Evolutionary conservation across 2,888 invertebrate genomes (phyloP).

Genomic region (Dorcus parallelipipedus): DNA sequence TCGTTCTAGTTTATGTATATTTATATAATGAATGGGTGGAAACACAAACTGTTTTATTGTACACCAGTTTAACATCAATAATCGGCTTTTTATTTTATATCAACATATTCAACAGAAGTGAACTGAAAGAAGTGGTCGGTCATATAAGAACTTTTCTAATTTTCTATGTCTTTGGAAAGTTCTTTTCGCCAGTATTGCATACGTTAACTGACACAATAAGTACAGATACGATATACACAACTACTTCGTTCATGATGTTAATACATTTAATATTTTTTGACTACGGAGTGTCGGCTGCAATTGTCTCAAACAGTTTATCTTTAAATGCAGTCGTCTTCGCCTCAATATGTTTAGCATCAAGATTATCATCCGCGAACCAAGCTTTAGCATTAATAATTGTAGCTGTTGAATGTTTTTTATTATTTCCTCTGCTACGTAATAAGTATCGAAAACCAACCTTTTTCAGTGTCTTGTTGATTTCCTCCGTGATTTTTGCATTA

Average conservation of each 20-base stretch:
- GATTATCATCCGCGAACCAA: conserved; percentile 79
- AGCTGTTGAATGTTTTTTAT: conserved; percentile 83
- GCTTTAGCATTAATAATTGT: conserved; percentile 89
- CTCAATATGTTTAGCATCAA: conserved; percentile 90
- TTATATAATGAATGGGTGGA: conserved; percentile 67
- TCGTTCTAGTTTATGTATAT: conserved; percentile 68
- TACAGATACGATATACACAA: conserved; percentile 95
- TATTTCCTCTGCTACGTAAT: conserved; percentile 78
- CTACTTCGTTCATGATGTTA: conserved; percentile 82
- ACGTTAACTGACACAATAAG: conserved; percentile 95
- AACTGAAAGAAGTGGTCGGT: conserved; percentile 26
- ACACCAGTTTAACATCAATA: conserved; percentile 55
- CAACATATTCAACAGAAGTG: conserved; percentile 32
- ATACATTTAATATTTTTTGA: conserved; percentile 90
- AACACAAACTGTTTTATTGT: conserved; percentile 62
- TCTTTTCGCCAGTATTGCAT: conserved; percentile 87
- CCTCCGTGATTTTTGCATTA: conserved; percentile 53
- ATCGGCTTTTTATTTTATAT: conserved; percentile 63
- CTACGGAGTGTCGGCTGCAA: conserved; percentile 82
- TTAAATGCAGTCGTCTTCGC: conserved; percentile 94
- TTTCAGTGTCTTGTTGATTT: conserved; percentile 53
- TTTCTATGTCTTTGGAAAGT: conserved; percentile 81
- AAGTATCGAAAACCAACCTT: conserved; percentile 56
- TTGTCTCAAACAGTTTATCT: conserved; percentile 88
- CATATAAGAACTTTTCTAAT: conserved; percentile 74